A percentile compares a stretch with the other conserved stretches of the same genome.
These are phyloP conservation scores for Dipus sagitta DNA, from an alignment of 2,797 vertebrate genomes.

Conservation along the genomic window DNA sequence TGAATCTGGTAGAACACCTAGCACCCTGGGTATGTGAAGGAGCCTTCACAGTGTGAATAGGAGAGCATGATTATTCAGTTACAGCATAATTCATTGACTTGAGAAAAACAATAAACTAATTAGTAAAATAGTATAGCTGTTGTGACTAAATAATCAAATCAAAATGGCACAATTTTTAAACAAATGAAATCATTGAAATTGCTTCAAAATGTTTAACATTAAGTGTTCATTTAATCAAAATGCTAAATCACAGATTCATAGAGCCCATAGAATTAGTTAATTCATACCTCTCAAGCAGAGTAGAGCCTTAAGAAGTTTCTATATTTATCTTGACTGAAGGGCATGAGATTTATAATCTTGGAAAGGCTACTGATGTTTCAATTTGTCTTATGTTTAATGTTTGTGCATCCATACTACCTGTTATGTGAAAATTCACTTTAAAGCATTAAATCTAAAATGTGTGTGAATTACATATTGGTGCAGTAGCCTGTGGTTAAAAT, in stretches of 20 bases:
- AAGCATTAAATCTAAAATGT: neutral
- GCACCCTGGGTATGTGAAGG: neutral
- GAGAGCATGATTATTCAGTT: neutral
- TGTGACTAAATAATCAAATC: neutral
- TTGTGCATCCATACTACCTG: neutral
- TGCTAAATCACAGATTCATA: neutral
- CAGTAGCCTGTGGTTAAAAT: accelerated
- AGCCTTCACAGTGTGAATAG: neutral
- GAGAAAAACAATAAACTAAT: neutral
- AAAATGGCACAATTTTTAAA: neutral
- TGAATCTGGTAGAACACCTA: neutral
- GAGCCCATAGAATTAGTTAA: neutral
- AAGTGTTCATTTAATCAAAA: neutral
- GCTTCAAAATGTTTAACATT: neutral
- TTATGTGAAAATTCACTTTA: neutral
- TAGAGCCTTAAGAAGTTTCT: neutral
- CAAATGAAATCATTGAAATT: neutral
- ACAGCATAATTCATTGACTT: neutral
- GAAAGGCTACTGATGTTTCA: neutral
- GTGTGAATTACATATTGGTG: neutral
- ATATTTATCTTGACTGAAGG: neutral
- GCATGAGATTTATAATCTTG: neutral
- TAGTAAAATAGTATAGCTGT: neutral
- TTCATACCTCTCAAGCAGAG: neutral
- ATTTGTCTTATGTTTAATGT: neutral